Base-by-base conservation (phyloP, 1,140 invertebrate genomes). In the Orius insidiosus region DNA sequence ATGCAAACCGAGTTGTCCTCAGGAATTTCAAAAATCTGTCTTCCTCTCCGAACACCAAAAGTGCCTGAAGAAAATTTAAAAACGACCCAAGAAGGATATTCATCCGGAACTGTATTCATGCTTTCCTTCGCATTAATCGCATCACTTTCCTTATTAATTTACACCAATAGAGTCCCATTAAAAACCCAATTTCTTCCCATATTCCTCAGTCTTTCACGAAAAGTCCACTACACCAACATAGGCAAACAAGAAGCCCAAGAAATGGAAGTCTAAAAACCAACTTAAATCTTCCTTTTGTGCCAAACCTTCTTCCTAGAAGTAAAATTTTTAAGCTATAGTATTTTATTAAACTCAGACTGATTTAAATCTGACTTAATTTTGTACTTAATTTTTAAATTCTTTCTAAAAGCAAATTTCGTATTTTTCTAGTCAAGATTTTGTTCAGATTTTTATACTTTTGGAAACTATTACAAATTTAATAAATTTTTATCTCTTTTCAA, bases 141-240 rank as follows among this genome's bases (percentile, higher is more conserved):
- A n/a, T 56, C 75, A 2, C 53, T 75, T 24, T 62, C 64, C 30
- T 67, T 69, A 19, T 62, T 75, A 46, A 62, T 70, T 8, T 80
- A 78, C 52, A 58, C 77, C 10, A 75, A 74, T 54, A 65, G 69
- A 46, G 65, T 68, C 46, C 67, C 65, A 51, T 58, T 78, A 16
- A 65, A 66, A 49, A 67, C 65, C 39, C 70, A 69, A 58, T 61
- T 76, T 8, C 65, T 60, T n/a, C 77, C 78, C 1, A 64, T 79
- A 31, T 62, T 80, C 40, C 71, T 77, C 47, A 70, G 69, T 48
- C 68, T 79, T 31, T 68, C 74, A 24, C 70, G 75, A 58, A 76
- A 78, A 57, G 77, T 81, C 13, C 74, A 80, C 48, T 82, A 82
- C 52, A 80, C 76, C 2, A 76, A 75, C 13, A 80, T 82, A 56